Evolutionary conservation across 2,113 vertebrate genomes (phyloP).

Genomic region (Sebastes schlegelii): DNA sequence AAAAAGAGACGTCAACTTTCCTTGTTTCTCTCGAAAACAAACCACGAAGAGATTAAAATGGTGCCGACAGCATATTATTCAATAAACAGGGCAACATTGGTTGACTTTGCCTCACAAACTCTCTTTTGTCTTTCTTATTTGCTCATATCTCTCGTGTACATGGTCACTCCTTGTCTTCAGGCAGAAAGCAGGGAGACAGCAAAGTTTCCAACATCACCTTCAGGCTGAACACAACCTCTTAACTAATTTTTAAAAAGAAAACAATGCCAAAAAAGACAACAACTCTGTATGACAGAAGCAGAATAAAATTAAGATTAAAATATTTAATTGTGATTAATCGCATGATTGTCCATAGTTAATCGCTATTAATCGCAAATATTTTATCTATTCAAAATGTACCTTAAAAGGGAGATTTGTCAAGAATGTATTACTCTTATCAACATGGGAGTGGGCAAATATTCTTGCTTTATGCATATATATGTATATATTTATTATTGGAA

Average conservation of each 20-base stretch:
- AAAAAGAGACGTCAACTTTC: background rate
- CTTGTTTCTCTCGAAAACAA: background rate
- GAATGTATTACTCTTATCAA: no score
- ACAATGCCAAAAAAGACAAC: background rate
- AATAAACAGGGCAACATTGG: background rate
- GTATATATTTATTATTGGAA: no score
- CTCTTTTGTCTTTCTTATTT: background rate
- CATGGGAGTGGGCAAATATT: no score
- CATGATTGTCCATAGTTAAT: no score
- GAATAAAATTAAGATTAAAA: background rate
- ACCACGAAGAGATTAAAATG: background rate
- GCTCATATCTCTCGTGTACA: background rate
- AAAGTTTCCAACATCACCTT: background rate
- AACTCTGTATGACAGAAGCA: background rate
- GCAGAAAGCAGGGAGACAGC: background rate
- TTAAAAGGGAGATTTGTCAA: no score
- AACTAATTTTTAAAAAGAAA: background rate
- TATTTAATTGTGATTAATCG: no score
- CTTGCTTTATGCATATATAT: no score
- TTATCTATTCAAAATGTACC: no score
- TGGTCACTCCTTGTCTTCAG: background rate
- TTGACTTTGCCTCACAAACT: background rate
- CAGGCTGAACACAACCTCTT: background rate
- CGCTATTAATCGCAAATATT: no score
- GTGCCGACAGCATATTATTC: background rate